A percentile compares a stretch with the other conserved stretches of the same genome.
Conservation (phyloP, 2,888 invertebrate genomes). For the Pachydiplax longipennis region DNA sequence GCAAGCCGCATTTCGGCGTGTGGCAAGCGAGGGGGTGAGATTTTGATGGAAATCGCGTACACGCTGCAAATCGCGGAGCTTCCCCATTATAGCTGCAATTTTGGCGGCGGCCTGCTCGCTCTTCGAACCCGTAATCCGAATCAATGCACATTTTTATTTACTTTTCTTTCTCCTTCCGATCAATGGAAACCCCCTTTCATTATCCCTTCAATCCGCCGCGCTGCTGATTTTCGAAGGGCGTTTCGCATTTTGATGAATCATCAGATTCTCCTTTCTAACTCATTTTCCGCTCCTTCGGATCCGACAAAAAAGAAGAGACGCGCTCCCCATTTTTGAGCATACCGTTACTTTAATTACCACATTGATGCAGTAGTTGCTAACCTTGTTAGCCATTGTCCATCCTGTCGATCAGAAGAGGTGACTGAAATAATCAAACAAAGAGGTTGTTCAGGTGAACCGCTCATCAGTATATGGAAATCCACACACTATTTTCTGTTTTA, state of each 20-base stretch:
- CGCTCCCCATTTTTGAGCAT: not conserved
- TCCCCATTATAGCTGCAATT: not conserved
- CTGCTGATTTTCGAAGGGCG: not conserved
- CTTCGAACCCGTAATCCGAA: not conserved
- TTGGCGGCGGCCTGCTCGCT: not conserved
- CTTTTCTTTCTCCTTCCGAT: not conserved
- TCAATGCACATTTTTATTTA: not conserved
- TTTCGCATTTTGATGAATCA: not conserved
- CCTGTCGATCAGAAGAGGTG: not conserved
- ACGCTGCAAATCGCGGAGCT: too few species aligned
- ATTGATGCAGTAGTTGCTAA: not conserved
- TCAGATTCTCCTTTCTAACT: not conserved
- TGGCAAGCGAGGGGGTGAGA: too few species aligned
- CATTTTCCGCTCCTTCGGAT: not conserved
- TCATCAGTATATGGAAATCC: too few species aligned
- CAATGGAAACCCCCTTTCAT: not conserved
- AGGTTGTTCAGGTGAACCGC: too few species aligned
- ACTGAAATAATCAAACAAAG: not conserved
- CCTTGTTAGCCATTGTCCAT: not conserved
- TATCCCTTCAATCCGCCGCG: not conserved
- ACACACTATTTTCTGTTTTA: too few species aligned
- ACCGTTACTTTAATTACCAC: not conserved
- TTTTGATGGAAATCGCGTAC: too few species aligned
- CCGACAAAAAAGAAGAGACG: not conserved
- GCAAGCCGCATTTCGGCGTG: too few species aligned